Evolutionary conservation across 2,888 invertebrate genomes (phyloP), one percentile per base, ranked within the genome.

Genomic region (Stenotaenia linearis): DNA sequence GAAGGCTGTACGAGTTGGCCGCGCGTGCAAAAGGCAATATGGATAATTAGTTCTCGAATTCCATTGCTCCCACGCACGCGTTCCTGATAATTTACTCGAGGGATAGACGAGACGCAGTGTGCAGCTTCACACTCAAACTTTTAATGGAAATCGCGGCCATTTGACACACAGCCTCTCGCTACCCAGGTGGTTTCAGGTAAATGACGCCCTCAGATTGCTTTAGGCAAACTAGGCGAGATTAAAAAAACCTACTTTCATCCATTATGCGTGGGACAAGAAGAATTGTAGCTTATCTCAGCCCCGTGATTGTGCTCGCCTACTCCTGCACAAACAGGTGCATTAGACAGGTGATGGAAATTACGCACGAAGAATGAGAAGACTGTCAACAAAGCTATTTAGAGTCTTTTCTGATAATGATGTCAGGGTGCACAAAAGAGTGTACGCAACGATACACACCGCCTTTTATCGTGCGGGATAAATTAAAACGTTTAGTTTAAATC

Each of bases 11-110:
- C 56, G 23, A 56, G 56, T 56, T 56, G 56, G 56, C 56, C 56
- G 56, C 56, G 56, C 56, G 56, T 56, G 56, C 56, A 56, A 56
- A 56, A 56, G 56, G 56, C 56, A 56, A 56, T 56, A 56, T 56
- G 56, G 56, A 56, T 56, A 56, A 56, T 56, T 56, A 56, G 56
- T 56, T 56, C 56, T 56, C 56, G 56, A 56, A 56, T 56, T 56
- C 56, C 56, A 56, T 9, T 23, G 18, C 56, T 56, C 56, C 56
- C 56, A 56, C 56, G 56, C 56, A 56, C 56, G 56, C 56, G 56
- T 56, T 56, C 56, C 56, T 56, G 56, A 56, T 56, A 56, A 56
- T 56, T 56, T 56, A 56, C 56, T 56, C 56, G 56, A 21, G 56
- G 56, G 56, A n/a, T n/a, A n/a, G n/a, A n/a, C n/a, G n/a, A n/a